Conservation (phyloP, 2,113 vertebrate species). For the Litocranius walleri region DNA sequence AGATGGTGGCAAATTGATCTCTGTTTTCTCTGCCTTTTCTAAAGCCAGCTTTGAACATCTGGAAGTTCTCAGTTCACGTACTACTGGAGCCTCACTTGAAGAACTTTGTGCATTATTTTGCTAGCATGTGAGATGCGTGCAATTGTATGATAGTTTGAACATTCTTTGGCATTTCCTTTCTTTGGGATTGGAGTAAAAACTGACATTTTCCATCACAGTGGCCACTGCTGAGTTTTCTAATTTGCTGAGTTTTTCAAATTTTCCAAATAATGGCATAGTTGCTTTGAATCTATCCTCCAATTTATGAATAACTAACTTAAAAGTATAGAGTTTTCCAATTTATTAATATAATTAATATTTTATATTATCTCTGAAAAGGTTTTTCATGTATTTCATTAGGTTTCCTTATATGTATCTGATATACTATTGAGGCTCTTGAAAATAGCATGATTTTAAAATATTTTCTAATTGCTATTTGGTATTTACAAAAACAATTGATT, state of each 20-base stretch:
- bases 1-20: neutral
- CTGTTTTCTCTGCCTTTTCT: neutral
- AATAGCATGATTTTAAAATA: neutral
- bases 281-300: neutral
- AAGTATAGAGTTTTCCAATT: neutral
- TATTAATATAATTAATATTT: neutral
- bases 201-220: neutral
- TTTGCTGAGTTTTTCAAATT: neutral
- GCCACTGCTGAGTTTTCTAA: neutral
- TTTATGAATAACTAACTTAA: neutral
- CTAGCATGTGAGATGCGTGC: neutral
- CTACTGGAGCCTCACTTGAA: neutral
- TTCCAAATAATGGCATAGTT: neutral
- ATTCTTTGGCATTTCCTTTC: neutral
- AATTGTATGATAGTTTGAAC: neutral
- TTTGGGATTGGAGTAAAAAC: neutral
- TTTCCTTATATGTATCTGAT: neutral
- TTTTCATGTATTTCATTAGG: neutral
- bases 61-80: fast-evolving
- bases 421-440: neutral
- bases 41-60: neutral
- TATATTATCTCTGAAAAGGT: neutral
- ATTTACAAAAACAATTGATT: neutral
- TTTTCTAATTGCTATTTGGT: neutral
- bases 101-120: neutral